These are phyloP conservation scores for Agrilus mali DNA, from an alignment of 2,888 invertebrate species.

Conservation along the genomic window DNA sequence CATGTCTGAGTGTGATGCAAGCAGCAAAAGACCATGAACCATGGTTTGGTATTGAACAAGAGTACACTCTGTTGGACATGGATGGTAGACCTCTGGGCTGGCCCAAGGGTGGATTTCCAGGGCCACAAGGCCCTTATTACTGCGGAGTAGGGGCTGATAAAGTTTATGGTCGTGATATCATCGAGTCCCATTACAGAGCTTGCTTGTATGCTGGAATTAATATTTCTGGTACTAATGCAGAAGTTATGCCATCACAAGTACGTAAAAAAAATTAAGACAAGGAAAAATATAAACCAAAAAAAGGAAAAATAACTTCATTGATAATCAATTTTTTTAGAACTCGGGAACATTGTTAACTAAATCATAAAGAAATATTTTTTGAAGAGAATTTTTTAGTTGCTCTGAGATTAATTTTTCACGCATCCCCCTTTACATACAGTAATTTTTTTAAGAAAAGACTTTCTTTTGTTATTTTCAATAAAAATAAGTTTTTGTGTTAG, in stretches of 20 bases:
- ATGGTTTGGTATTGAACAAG: slow-evolving; percentile 66
- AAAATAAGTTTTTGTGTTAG: slow-evolving; percentile 37
- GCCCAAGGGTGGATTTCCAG: slow-evolving; percentile 55
- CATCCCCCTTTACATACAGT: too few species aligned
- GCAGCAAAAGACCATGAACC: slow-evolving; percentile 50
- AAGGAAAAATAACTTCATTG: too few species aligned
- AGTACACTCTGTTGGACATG: slow-evolving; percentile 42
- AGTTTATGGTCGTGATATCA: slow-evolving; percentile 67
- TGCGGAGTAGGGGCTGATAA: slow-evolving; percentile 71
- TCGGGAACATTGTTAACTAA: too few species aligned
- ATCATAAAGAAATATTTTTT: too few species aligned
- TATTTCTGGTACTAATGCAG: slow-evolving; percentile 68
- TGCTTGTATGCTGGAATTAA: slow-evolving; percentile 70
- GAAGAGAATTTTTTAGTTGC: neutral
- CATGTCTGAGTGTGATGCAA: slow-evolving; percentile 39
- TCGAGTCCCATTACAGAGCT: slow-evolving; percentile 66
- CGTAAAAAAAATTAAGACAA: neutral
- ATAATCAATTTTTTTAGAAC: too few species aligned
- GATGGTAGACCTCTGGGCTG: slow-evolving; percentile 58
- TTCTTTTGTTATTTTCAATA: too few species aligned
- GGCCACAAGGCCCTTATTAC: slow-evolving; percentile 68
- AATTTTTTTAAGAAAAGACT: too few species aligned
- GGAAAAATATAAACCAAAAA: neutral
- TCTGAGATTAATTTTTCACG: too few species aligned
- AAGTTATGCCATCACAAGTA: slow-evolving; percentile 23